A percentile compares a stretch with the other conserved stretches of the same genome.
Conservation (phyloP, 2,797 vertebrate genomes). For the Gambusia yucatana region DNA sequence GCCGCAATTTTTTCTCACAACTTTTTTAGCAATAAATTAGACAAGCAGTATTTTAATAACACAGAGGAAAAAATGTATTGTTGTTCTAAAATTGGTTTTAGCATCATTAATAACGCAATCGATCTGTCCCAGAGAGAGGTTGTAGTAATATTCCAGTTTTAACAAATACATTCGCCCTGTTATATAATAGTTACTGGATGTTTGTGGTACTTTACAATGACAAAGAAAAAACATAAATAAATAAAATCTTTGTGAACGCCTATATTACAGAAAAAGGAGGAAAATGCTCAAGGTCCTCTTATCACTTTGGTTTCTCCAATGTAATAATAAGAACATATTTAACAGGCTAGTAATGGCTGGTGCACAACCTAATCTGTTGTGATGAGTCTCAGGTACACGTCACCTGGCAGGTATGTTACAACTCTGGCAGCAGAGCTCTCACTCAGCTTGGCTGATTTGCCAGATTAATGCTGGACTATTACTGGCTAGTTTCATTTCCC, state of each 20-base stretch:
- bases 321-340: slow-evolving; percentile 1
- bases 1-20: neutral
- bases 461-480: neutral
- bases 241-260: neutral
- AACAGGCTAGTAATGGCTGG: slow-evolving; percentile 7
- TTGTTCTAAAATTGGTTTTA: neutral
- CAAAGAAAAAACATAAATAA: neutral
- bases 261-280: neutral
- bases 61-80: neutral
- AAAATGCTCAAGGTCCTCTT: neutral
- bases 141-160: neutral
- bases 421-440: neutral
- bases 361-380: neutral
- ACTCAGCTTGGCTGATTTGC: too few relatives aligned
- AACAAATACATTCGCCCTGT: neutral
- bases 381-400: neutral
- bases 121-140: neutral
- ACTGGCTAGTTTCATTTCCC: neutral
- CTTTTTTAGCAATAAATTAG: neutral
- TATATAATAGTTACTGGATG: neutral
- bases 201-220: neutral
- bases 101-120: neutral
- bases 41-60: neutral
- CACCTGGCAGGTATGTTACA: neutral
- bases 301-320: neutral